phyloP scores from a whole-genome alignment of 2,888 invertebrate genomes.

The Leucophora obtusa region DNA sequence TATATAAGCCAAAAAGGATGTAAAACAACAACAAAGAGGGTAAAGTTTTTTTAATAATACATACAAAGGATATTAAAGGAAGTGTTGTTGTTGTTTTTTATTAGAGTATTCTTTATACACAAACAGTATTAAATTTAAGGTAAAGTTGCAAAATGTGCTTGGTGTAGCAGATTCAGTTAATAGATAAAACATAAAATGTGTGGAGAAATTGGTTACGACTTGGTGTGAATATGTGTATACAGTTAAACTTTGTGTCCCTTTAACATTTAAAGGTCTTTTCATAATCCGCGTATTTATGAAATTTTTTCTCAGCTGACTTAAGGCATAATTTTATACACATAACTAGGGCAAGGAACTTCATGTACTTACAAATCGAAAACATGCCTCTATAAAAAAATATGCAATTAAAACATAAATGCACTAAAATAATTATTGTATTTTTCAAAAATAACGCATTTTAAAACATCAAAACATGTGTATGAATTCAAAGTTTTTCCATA shows the following conservation, averaged over 20 bases:
- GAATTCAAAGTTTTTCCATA: too few relatives aligned
- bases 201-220: background rate
- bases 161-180: conserved; percentile 22
- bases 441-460: too few relatives aligned
- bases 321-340: conserved; percentile 23
- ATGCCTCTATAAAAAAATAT: too few relatives aligned
- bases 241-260: conserved; percentile 31
- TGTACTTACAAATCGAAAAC: too few relatives aligned
- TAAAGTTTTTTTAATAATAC: conserved; percentile 34
- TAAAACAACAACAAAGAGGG: conserved; percentile 46
- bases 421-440: too few relatives aligned
- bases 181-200: conserved; percentile 38
- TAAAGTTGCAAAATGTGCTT: conserved; percentile 24
- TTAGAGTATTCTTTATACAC: conserved; percentile 9
- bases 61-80: conserved; percentile 50
- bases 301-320: conserved; percentile 33
- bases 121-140: background rate
- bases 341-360: too few relatives aligned
- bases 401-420: too few relatives aligned
- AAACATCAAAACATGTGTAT: too few relatives aligned
- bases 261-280: conserved; percentile 44
- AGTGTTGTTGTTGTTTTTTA: conserved; percentile 38
- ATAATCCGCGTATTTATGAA: conserved; percentile 54
- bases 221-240: background rate
- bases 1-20: conserved; percentile 54